A percentile compares a stretch with the other conserved stretches of the same genome.
Conservation (phyloP, 2,113 vertebrate genomes). For the Glaucidium brasilianum region DNA sequence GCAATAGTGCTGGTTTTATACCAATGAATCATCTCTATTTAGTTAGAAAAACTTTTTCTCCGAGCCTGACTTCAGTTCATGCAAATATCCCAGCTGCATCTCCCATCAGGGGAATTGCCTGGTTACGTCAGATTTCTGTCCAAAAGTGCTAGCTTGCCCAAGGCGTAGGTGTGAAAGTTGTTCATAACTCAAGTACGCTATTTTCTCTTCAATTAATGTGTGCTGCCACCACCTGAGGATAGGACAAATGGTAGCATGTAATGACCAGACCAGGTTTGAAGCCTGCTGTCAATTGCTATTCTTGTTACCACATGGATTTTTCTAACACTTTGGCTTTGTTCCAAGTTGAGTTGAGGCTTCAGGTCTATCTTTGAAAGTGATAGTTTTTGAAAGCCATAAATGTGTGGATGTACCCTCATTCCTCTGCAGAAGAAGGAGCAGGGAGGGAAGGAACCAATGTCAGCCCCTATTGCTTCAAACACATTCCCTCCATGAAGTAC, state of each 20-base stretch:
- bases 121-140: background rate
- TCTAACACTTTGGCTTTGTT: background rate
- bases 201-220: background rate
- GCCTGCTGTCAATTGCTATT: background rate
- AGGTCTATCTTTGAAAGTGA: background rate
- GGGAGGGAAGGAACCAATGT: background rate
- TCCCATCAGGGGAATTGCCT: background rate
- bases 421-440: background rate
- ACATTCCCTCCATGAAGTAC: rapidly evolving
- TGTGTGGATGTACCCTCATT: background rate
- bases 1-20: background rate
- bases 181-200: rapidly evolving
- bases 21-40: background rate
- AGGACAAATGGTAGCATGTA: background rate
- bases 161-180: background rate
- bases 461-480: background rate
- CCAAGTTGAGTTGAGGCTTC: background rate
- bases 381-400: background rate
- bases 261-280: background rate
- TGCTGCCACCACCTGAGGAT: rapidly evolving
- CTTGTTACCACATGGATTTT: background rate
- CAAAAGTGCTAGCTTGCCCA: background rate
- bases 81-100: background rate
- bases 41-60: background rate
- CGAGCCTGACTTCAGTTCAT: background rate